Evolutionary conservation across 2,888 invertebrate genomes (phyloP).

Genomic region (Limnephilus lunatus): DNA sequence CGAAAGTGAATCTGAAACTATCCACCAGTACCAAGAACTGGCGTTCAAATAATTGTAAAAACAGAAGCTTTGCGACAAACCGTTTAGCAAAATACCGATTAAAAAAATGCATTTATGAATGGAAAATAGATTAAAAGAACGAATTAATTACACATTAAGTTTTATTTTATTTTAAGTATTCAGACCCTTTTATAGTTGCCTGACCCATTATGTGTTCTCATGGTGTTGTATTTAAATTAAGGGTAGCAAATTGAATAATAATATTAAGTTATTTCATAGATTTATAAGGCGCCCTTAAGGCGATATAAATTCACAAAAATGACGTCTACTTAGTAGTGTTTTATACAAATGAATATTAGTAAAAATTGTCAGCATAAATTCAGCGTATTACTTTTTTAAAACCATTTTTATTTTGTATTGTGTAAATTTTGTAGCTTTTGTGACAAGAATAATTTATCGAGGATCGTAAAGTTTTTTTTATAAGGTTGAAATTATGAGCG

Average conservation of each 20-base stretch:
- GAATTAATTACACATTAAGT: background rate
- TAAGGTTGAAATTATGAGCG: slow-evolving; percentile 11
- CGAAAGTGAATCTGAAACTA: background rate
- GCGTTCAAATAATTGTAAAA: background rate
- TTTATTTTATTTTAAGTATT: background rate
- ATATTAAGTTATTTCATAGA: background rate
- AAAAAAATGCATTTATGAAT: background rate
- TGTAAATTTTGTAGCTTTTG: background rate
- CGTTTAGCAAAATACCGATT: background rate
- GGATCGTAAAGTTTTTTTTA: background rate
- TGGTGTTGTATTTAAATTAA: background rate
- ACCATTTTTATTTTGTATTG: too few species aligned
- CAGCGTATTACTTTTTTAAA: too few species aligned
- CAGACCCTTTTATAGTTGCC: background rate
- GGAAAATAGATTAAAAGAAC: too few species aligned
- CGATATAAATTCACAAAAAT: background rate
- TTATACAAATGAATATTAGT: too few species aligned
- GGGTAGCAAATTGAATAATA: background rate
- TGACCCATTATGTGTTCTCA: background rate
- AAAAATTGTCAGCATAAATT: too few species aligned
- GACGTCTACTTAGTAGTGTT: background rate
- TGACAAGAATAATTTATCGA: background rate
- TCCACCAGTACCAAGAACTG: background rate
- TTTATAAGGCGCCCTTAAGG: background rate
- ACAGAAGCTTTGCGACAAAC: background rate